These are phyloP conservation scores for Xylophagus ater DNA, from an alignment of 2,888 invertebrate species.

Conservation along the genomic window DNA sequence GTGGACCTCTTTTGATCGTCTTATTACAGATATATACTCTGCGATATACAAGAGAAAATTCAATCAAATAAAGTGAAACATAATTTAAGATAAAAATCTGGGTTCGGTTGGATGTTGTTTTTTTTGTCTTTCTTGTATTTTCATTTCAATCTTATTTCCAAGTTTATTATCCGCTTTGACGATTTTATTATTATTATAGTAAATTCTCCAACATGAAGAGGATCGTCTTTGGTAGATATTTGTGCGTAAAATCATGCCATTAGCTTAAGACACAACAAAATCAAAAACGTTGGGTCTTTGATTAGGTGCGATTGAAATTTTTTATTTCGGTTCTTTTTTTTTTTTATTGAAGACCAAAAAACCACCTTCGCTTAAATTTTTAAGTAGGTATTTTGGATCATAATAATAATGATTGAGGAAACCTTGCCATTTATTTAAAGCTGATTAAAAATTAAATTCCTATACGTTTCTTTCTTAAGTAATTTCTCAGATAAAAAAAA, in stretches of 20 bases:
- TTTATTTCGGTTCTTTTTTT: not conserved
- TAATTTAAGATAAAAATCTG: slow-evolving; percentile 18
- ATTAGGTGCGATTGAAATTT: too few species aligned
- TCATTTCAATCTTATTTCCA: too few species aligned
- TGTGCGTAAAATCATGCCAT: not conserved
- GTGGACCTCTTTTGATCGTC: too few species aligned
- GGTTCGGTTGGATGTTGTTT: too few species aligned
- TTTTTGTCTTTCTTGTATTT: too few species aligned
- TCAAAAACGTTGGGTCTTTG: too few species aligned
- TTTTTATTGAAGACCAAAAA: not conserved
- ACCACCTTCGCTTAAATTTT: not conserved
- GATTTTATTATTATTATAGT: slow-evolving; percentile 15
- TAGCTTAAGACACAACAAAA: too few species aligned
- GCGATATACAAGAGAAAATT: slow-evolving; percentile 12
- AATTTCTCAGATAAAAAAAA: too few species aligned
- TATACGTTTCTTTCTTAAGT: too few species aligned
- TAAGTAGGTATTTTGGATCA: slow-evolving; percentile 8
- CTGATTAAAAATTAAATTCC: slow-evolving; percentile 11
- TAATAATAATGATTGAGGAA: too few species aligned
- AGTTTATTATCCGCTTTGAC: slow-evolving; percentile 17
- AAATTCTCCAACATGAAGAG: not conserved
- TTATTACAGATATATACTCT: too few species aligned
- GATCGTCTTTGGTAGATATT: not conserved
- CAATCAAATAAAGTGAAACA: slow-evolving; percentile 16
- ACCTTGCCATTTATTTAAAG: slow-evolving; percentile 15